These are phyloP conservation scores for Aradophagus sp. DNA, from an alignment of 1,140 invertebrate species.

Conservation along the genomic window DNA sequence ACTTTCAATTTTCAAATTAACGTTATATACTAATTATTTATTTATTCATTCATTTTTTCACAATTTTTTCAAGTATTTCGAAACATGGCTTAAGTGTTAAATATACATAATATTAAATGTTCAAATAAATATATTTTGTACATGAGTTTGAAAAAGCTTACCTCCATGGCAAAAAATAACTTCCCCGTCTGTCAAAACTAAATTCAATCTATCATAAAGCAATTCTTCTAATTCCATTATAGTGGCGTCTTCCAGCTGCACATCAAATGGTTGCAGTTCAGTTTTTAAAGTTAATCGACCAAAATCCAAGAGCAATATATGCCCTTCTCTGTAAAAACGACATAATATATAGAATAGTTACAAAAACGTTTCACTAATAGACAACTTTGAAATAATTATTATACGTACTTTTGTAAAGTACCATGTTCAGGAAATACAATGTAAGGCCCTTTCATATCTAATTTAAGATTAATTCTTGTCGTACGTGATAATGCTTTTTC, in stretches of 20 bases:
- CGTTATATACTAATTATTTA: too few relatives aligned
- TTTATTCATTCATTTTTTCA: too few relatives aligned
- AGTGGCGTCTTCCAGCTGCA: slow-evolving; percentile 84
- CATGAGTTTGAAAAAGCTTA: slow-evolving; percentile 13
- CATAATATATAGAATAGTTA: slow-evolving; percentile 1
- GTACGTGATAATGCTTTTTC: slow-evolving; percentile 73
- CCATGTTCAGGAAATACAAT: slow-evolving; percentile 86
- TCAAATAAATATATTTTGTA: too few relatives aligned
- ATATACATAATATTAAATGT: slow-evolving; percentile 5
- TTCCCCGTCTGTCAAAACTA: slow-evolving; percentile 82
- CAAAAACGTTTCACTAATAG: too few relatives aligned
- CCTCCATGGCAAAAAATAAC: slow-evolving; percentile 69
- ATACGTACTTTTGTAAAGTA: slow-evolving; percentile 81
- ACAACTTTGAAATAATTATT: background rate
- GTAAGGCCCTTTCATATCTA: slow-evolving; percentile 86
- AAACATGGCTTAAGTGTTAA: too few relatives aligned
- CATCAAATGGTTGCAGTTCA: slow-evolving; percentile 82
- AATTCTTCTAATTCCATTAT: slow-evolving; percentile 89
- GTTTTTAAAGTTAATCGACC: slow-evolving; percentile 83
- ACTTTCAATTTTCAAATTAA: too few relatives aligned
- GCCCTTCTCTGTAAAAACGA: slow-evolving; percentile 77
- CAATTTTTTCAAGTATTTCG: too few relatives aligned
- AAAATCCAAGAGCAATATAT: slow-evolving; percentile 83
- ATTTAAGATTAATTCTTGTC: slow-evolving; percentile 82
- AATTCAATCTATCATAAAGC: slow-evolving; percentile 85